Conservation (phyloP, 2,797 vertebrate genomes). For the Sandelia bainsii region DNA sequence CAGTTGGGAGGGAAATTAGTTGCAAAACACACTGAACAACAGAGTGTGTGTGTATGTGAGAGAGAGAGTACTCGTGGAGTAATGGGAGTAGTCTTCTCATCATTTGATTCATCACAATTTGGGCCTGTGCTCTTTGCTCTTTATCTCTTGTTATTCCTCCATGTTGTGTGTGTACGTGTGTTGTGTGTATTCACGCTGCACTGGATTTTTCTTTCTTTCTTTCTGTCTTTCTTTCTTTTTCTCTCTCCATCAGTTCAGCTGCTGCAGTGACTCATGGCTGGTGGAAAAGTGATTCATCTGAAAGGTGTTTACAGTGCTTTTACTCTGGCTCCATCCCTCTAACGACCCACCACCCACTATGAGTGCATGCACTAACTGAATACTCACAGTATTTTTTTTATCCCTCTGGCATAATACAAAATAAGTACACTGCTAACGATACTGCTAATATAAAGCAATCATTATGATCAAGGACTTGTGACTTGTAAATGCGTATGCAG, state of each 20-base stretch:
- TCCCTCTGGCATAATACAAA: neutral
- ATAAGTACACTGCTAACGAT: neutral
- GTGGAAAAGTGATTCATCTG: slow-evolving; percentile 53
- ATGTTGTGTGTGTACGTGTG: slow-evolving; percentile 15
- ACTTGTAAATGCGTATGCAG: neutral
- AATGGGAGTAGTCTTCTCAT: slow-evolving; percentile 30
- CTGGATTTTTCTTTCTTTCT: neutral
- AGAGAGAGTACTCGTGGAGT: slow-evolving; percentile 15
- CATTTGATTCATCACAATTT: slow-evolving; percentile 41
- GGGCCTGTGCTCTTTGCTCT: too few species aligned
- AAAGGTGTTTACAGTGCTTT: slow-evolving; percentile 38
- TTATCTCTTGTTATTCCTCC: slow-evolving; percentile 22
- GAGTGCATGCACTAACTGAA: neutral
- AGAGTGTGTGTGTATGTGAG: slow-evolving; percentile 5
- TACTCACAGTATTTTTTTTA: neutral
- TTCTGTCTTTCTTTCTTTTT: neutral
- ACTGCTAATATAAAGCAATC: neutral
- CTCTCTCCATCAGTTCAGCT: slow-evolving; percentile 1
- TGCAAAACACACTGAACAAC: slow-evolving; percentile 36
- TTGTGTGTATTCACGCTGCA: neutral
- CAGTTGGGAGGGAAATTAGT: slow-evolving; percentile 25
- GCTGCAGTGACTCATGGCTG: slow-evolving; percentile 54
- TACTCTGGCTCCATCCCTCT: slow-evolving; percentile 19
- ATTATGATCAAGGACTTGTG: neutral
- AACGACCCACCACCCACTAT: slow-evolving; percentile 40